Percentiles rank a stretch among this genome's conserved stretches.
Evolutionary conservation across 2,113 vertebrate species (phyloP).

Genomic region (Piaya cayana): DNA sequence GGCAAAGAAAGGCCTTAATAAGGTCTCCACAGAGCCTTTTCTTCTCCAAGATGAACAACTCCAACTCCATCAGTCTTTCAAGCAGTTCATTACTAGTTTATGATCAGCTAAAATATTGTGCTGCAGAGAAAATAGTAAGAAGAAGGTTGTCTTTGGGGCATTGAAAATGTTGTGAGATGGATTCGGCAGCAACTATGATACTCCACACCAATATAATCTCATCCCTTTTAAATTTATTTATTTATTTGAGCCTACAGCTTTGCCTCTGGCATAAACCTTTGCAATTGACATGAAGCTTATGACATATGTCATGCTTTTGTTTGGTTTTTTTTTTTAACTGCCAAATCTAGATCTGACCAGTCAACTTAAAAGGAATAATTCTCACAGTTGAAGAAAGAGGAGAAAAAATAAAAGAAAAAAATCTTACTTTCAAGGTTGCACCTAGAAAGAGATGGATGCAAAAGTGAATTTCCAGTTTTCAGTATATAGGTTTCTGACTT

Average conservation of each 20-base stretch:
- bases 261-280: conserved; percentile 58
- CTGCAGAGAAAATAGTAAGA: neutral
- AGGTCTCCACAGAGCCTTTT: neutral
- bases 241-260: conserved; percentile 57
- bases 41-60: neutral
- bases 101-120: neutral
- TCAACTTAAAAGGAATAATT: conserved; percentile 17
- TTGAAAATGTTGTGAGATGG: neutral
- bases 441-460: neutral
- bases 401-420: neutral
- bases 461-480: neutral
- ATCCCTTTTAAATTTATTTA: conserved; percentile 35
- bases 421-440: neutral
- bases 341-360: conserved; percentile 23
- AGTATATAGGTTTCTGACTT: neutral
- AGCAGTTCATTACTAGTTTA: neutral
- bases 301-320: conserved; percentile 31
- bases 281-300: conserved; percentile 43
- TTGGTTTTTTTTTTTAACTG: neutral
- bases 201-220: neutral
- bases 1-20: neutral
- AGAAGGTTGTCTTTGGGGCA: neutral
- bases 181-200: conserved; percentile 33
- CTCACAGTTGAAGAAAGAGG: neutral
- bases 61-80: neutral